Conservation (phyloP, 2,113 vertebrate genomes). For the Sturnus vulgaris region DNA sequence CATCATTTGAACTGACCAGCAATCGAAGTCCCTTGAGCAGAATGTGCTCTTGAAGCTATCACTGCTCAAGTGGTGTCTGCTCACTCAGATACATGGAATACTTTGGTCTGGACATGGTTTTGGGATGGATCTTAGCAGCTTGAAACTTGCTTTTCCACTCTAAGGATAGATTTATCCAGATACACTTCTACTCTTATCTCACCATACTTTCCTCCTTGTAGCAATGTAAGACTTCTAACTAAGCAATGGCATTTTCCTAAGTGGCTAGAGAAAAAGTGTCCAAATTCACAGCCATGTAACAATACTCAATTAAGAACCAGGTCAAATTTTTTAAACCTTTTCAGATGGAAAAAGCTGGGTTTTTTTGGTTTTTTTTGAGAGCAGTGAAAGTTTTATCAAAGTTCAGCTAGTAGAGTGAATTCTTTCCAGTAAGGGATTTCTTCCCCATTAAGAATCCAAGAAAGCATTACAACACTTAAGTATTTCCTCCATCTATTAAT, state of each 20-base stretch:
- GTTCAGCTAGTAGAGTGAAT: neutral
- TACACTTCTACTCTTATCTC: neutral
- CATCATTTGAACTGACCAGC: neutral
- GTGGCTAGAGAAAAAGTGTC: neutral
- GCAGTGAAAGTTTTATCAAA: neutral
- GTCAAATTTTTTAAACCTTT: neutral
- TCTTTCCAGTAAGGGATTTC: neutral
- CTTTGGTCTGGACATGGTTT: fast-evolving
- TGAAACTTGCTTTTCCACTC: neutral
- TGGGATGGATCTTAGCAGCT: neutral
- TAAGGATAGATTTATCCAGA: neutral
- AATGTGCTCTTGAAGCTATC: fast-evolving
- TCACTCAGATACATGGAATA: fast-evolving
- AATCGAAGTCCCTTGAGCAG: neutral
- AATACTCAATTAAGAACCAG: neutral
- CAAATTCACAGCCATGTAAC: neutral
- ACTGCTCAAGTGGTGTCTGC: neutral
- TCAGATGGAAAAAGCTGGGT: neutral
- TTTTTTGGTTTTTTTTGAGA: neutral
- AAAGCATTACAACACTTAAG: neutral
- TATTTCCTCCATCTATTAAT: neutral
- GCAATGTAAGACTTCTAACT: neutral
- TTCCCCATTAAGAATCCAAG: neutral
- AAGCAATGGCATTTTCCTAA: neutral
- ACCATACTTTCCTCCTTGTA: neutral